Conservation (phyloP, 2,888 invertebrate genomes). For the Drosophila emarginata region DNA sequence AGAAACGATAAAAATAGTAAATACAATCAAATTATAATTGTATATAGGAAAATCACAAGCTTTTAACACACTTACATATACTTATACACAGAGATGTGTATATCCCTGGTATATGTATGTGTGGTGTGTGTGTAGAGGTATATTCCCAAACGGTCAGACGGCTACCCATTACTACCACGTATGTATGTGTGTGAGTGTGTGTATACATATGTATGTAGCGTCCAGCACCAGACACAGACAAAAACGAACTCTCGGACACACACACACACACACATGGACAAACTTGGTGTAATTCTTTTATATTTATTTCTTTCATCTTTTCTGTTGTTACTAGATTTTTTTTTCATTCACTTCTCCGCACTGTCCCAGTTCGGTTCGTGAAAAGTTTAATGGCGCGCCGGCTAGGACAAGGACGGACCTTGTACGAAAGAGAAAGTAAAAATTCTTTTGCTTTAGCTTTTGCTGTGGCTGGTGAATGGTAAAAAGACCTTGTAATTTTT, state of each 20-base stretch:
- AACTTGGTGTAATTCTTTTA: conserved; percentile 77
- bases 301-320: conserved; percentile 78
- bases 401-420: conserved; percentile 48
- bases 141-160: conserved; percentile 25
- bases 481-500: conserved; percentile 72
- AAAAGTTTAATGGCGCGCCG: conserved; percentile 75
- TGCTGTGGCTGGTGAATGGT: conserved; percentile 56
- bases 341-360: conserved; percentile 59
- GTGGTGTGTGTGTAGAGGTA: conserved; percentile 24
- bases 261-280: conserved; percentile 42
- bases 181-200: conserved; percentile 27
- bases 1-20: conserved; percentile 79
- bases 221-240: conserved; percentile 55
- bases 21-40: conserved; percentile 81
- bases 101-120: conserved; percentile 27
- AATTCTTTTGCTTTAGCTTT: conserved; percentile 69
- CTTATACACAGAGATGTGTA: conserved; percentile 41
- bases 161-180: conserved; percentile 14
- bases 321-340: conserved; percentile 69
- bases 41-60: conserved; percentile 71
- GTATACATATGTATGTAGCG: conserved; percentile 22
- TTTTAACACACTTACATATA: conserved; percentile 42
- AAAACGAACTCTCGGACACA: conserved; percentile 34
- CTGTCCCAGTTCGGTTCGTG: conserved; percentile 76
- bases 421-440: conserved; percentile 78